These are phyloP conservation scores for Reticulitermes speratus DNA, from an alignment of 1,140 invertebrate species.

Conservation along the genomic window DNA sequence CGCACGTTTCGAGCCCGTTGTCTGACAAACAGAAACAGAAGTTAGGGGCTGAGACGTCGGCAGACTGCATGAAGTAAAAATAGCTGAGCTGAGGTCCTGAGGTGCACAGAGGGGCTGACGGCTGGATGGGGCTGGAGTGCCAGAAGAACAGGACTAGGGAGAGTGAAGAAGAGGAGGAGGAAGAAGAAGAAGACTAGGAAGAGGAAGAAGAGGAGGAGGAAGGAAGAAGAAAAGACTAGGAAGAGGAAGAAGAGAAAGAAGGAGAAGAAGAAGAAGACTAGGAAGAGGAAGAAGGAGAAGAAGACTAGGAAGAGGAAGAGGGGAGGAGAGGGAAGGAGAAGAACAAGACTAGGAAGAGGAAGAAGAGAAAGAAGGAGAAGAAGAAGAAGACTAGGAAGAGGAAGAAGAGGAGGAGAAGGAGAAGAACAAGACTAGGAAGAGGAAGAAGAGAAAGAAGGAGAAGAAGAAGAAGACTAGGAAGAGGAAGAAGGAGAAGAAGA, in stretches of 20 bases:
- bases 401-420: too few species aligned
- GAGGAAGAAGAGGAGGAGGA: neutral
- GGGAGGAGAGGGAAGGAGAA: neutral
- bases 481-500: too few species aligned
- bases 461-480: neutral
- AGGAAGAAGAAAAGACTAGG: neutral
- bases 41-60: too few species aligned
- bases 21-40: too few species aligned
- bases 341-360: neutral
- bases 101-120: too few species aligned
- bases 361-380: neutral
- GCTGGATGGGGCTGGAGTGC: too few species aligned
- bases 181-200: neutral
- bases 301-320: neutral
- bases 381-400: neutral
- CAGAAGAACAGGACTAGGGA: neutral
- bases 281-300: neutral
- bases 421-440: neutral
- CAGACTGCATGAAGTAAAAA: too few species aligned
- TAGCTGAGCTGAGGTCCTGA: too few species aligned
- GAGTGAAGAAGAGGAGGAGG: neutral
- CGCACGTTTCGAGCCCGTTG: too few species aligned
- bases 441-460: neutral
- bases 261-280: neutral
- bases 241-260: neutral